A percentile compares a stretch with the other conserved stretches of the same genome.
Evolutionary conservation across 2,888 invertebrate genomes (phyloP).

Genomic region (Conomelus anceps): DNA sequence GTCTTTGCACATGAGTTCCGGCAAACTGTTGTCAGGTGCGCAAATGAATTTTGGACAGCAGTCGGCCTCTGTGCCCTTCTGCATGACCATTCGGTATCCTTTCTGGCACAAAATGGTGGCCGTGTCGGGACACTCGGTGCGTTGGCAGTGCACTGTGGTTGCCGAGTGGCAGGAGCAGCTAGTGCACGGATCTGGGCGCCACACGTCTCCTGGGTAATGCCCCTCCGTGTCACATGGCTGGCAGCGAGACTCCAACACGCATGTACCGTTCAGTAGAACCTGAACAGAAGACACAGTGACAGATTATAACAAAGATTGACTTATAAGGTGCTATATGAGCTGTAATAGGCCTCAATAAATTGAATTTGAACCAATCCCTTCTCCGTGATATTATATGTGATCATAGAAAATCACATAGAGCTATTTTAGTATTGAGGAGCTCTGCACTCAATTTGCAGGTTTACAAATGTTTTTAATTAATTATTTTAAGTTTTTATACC

Average conservation of each 20-base stretch:
- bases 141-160: constrained; percentile 54
- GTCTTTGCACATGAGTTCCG: constrained; percentile 47
- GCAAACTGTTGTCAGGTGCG: constrained; percentile 38
- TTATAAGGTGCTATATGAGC: neutral
- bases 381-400: too few species aligned
- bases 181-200: constrained; percentile 66
- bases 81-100: constrained; percentile 49
- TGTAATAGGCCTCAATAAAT: too few species aligned
- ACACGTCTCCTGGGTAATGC: constrained; percentile 60
- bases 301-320: neutral
- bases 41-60: constrained; percentile 69
- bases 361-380: too few species aligned
- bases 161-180: constrained; percentile 59
- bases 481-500: too few species aligned
- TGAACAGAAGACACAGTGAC: constrained; percentile 37
- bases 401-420: too few species aligned
- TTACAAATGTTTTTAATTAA: too few species aligned
- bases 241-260: constrained; percentile 60
- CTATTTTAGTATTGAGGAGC: too few species aligned
- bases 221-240: constrained; percentile 67
- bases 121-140: constrained; percentile 47
- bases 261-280: constrained; percentile 63
- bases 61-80: constrained; percentile 49
- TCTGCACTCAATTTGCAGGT: too few species aligned
- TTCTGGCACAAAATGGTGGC: constrained; percentile 48